phyloP scores from a whole-genome alignment of 2,888 invertebrate genomes.

The Asteroscopus sphinx region DNA sequence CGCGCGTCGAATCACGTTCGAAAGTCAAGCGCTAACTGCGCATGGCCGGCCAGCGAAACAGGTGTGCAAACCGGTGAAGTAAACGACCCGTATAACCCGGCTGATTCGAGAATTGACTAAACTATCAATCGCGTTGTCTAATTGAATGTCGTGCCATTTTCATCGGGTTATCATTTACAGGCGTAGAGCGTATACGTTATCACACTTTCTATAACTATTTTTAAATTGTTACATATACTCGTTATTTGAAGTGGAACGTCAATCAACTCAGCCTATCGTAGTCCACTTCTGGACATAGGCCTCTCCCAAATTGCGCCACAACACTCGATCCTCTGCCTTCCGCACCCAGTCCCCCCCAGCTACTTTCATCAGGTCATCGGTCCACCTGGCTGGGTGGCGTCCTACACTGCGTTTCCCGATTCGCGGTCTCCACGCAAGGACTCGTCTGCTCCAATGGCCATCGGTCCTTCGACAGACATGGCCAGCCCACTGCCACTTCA shows the following conservation, averaged over 20 bases:
- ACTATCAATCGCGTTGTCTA: constrained; percentile 56
- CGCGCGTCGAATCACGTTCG: constrained; percentile 77
- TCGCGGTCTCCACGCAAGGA: too few species aligned
- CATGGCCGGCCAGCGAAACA: constrained; percentile 74
- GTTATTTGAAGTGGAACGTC: constrained; percentile 35
- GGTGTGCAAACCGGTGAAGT: constrained; percentile 73
- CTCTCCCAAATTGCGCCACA: too few species aligned
- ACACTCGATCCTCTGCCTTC: too few species aligned
- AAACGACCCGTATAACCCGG: constrained; percentile 69
- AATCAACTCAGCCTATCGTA: too few species aligned
- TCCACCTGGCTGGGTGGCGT: too few species aligned
- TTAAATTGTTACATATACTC: constrained; percentile 36
- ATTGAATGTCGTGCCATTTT: constrained; percentile 52
- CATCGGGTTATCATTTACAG: constrained; percentile 46
- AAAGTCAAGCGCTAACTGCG: constrained; percentile 86
- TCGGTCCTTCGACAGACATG: too few species aligned
- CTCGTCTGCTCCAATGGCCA: too few species aligned
- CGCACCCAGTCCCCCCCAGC: too few species aligned
- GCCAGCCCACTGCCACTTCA: too few species aligned
- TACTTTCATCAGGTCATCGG: too few species aligned
- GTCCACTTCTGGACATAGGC: too few species aligned
- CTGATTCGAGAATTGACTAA: constrained; percentile 68
- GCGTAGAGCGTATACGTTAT: constrained; percentile 43
- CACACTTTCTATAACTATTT: constrained; percentile 55
- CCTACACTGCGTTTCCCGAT: too few species aligned